A percentile compares a stretch with the other conserved stretches of the same genome.
phyloP scores from a whole-genome alignment of 2,888 invertebrate species.

The Andrena minutula region DNA sequence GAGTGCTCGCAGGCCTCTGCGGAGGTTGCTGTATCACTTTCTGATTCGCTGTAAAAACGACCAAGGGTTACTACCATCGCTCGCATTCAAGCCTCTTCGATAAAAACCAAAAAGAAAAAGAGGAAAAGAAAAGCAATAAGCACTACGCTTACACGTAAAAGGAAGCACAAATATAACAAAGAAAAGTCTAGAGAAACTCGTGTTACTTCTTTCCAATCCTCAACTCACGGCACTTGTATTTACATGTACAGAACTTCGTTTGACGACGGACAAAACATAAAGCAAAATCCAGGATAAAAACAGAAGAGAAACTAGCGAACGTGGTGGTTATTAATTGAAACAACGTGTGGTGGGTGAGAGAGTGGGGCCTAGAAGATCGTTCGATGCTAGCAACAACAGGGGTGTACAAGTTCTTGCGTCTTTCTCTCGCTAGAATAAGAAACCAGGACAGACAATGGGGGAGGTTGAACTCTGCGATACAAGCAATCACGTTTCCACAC shows the following conservation, averaged over 20 bases:
- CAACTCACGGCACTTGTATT: slow-evolving; percentile 21
- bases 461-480: slow-evolving; percentile 56
- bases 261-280: slow-evolving; percentile 47
- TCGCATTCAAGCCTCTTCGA: not conserved
- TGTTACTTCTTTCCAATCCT: slow-evolving; percentile 6
- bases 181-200: slow-evolving; percentile 23
- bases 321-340: slow-evolving; percentile 44
- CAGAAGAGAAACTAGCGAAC: slow-evolving; percentile 41
- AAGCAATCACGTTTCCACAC: slow-evolving; percentile 69
- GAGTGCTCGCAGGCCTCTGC: slow-evolving; percentile 81
- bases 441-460: slow-evolving; percentile 63
- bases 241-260: slow-evolving; percentile 28
- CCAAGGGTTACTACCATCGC: not conserved
- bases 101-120: not conserved
- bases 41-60: slow-evolving; percentile 78
- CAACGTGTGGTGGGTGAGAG: slow-evolving; percentile 28
- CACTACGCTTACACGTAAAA: slow-evolving; percentile 57
- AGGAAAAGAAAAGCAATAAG: slow-evolving; percentile 61
- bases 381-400: slow-evolving; percentile 51
- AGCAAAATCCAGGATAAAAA: slow-evolving; percentile 29
- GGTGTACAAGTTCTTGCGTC: slow-evolving; percentile 21
- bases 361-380: slow-evolving; percentile 34
- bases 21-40: slow-evolving; percentile 80
- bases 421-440: slow-evolving; percentile 49
- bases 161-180: slow-evolving; percentile 50